Conservation (phyloP, 2,797 vertebrate genomes). For the Sebastes wilsoni region DNA sequence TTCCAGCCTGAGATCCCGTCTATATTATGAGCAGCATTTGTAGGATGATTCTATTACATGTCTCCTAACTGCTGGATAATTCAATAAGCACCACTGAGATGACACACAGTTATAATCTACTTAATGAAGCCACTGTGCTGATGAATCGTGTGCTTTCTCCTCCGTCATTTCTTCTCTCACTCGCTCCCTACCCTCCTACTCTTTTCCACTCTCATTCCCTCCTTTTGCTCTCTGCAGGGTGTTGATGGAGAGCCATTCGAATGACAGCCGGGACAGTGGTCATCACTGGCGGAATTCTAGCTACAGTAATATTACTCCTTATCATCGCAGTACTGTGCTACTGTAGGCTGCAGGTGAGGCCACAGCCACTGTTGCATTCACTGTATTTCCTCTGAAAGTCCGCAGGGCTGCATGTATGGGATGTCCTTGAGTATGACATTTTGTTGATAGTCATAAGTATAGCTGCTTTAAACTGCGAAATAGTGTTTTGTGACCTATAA, state of each 20-base stretch:
- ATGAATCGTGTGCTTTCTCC: constrained; percentile 60
- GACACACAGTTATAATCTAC: constrained; percentile 74
- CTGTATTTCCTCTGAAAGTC: not conserved
- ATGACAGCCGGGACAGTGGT: constrained; percentile 99
- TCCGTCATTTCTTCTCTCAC: constrained; percentile 22
- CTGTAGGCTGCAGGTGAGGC: constrained; percentile 95
- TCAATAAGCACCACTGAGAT: constrained; percentile 70
- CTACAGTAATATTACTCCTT: constrained; percentile 96
- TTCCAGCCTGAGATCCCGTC: constrained; percentile 44
- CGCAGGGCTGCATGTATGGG: not conserved
- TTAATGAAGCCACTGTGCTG: constrained; percentile 74
- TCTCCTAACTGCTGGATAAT: constrained; percentile 70
- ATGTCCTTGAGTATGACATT: not conserved
- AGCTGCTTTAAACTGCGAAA: not conserved
- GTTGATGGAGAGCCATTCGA: constrained; percentile 96
- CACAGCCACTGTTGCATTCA: not conserved
- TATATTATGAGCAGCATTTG: constrained; percentile 60
- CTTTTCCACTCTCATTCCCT: not conserved
- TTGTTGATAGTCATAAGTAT: not conserved
- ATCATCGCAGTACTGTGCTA: constrained; percentile 98
- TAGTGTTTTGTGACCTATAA: not conserved
- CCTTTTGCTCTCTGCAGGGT: constrained; percentile 70
- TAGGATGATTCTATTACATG: constrained; percentile 71
- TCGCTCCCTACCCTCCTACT: not conserved
- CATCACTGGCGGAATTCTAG: constrained; percentile 99